A percentile compares a stretch with the other conserved stretches of the same genome.
Conservation (phyloP, 2,797 vertebrate genomes). For the Malurus leucopterus region DNA sequence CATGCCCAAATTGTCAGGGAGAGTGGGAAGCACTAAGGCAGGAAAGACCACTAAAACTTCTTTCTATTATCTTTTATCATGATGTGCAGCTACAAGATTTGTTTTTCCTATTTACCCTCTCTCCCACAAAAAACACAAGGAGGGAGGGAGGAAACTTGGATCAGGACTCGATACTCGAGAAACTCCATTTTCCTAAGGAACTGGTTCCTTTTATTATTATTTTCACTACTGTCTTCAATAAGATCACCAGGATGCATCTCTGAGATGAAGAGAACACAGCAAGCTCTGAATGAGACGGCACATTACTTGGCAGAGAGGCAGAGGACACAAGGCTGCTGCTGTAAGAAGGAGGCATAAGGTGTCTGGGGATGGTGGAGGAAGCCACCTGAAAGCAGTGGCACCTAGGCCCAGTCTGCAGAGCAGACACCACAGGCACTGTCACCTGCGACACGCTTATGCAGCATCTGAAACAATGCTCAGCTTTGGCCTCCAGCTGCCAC, state of each 20-base stretch:
- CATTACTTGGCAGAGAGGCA: background rate
- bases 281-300: background rate
- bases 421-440: fast-evolving
- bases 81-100: background rate
- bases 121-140: background rate
- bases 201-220: background rate
- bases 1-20: background rate
- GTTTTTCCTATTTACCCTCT: background rate
- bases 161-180: background rate
- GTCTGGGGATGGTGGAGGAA: background rate
- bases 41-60: background rate
- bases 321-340: background rate
- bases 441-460: fast-evolving
- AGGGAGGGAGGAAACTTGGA: background rate
- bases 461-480: background rate
- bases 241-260: background rate
- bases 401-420: fast-evolving
- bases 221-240: background rate
- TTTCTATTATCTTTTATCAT: background rate
- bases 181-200: background rate
- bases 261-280: background rate
- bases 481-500: background rate
- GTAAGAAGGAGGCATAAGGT: background rate
- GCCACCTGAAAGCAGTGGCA: background rate
- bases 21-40: background rate